phyloP scores from a whole-genome alignment of 1,140 invertebrate species.

The Bemisia tabaci region DNA sequence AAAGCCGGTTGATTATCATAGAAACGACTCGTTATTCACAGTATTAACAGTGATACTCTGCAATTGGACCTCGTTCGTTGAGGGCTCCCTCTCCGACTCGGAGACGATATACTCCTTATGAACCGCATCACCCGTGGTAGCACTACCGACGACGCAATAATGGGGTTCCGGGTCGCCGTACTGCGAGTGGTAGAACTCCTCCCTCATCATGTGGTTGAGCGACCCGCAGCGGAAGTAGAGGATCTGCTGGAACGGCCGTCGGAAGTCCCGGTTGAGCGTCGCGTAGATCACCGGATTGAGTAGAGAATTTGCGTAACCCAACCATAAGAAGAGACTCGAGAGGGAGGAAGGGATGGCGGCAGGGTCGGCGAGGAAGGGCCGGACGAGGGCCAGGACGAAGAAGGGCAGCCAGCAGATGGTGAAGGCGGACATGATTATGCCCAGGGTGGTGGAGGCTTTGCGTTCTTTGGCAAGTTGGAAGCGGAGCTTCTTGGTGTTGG shows the following conservation, averaged over 20 bases:
- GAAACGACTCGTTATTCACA: too few relatives aligned
- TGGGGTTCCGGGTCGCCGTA: slow-evolving; percentile 54
- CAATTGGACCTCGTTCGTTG: too few relatives aligned
- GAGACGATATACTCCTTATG: too few relatives aligned
- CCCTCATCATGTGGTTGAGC: slow-evolving; percentile 78
- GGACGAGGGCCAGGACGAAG: slow-evolving; percentile 78
- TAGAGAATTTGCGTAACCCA: slow-evolving; percentile 86
- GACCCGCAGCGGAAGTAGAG: slow-evolving; percentile 76
- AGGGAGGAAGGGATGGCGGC: slow-evolving; percentile 44
- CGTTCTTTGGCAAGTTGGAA: slow-evolving; percentile 76
- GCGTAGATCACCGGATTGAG: slow-evolving; percentile 90
- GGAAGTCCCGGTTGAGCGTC: slow-evolving; percentile 76
- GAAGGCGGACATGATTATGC: slow-evolving; percentile 96
- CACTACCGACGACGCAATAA: slow-evolving; percentile 13
- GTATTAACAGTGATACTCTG: too few relatives aligned
- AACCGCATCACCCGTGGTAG: too few relatives aligned
- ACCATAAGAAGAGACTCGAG: slow-evolving; percentile 59
- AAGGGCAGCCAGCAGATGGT: slow-evolving; percentile 95
- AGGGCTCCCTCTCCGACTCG: too few relatives aligned
- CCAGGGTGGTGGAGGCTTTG: slow-evolving; percentile 89
- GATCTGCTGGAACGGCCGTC: slow-evolving; percentile 83
- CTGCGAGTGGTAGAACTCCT: slow-evolving; percentile 83
- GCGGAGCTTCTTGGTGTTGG: slow-evolving; percentile 49
- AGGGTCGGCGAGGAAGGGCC: slow-evolving; percentile 55
- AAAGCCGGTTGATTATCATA: too few relatives aligned